phyloP scores from a whole-genome alignment of 2,113 vertebrate species.

The Paramisgurnus dabryanus region DNA sequence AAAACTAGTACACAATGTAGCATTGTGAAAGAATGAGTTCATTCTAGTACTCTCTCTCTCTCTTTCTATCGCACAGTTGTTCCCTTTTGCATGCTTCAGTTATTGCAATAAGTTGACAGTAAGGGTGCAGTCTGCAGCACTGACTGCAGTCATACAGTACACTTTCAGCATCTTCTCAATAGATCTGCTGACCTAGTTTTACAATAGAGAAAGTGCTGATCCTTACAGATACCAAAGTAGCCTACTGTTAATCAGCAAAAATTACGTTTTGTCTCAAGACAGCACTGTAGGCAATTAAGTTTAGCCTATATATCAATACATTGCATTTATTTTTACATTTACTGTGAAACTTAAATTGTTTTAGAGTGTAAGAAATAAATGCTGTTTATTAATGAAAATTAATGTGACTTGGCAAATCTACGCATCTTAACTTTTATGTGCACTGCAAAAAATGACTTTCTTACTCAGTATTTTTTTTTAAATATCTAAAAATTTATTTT shows the following conservation, averaged over 20 bases:
- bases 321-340: no score
- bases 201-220: constrained; percentile 6
- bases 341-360: no score
- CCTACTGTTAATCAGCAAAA: neutral
- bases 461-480: no score
- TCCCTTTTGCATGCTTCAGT: constrained; percentile 20
- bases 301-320: no score
- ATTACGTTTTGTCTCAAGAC: neutral
- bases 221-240: neutral
- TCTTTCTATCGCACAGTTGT: neutral
- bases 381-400: no score
- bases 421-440: no score
- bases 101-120: constrained; percentile 23
- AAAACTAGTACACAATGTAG: constrained; percentile 4
- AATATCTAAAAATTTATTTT: no score
- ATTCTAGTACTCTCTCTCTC: constrained; percentile 8
- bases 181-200: constrained; percentile 30
- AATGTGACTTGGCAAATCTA: no score
- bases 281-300: neutral
- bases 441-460: no score
- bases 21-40: constrained; percentile 32
- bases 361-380: no score
- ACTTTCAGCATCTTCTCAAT: constrained; percentile 1
- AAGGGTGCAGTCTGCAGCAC: neutral
- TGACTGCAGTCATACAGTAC: neutral